These are phyloP conservation scores for Cotesia vestalis DNA, from an alignment of 1,140 invertebrate species.

Conservation along the genomic window DNA sequence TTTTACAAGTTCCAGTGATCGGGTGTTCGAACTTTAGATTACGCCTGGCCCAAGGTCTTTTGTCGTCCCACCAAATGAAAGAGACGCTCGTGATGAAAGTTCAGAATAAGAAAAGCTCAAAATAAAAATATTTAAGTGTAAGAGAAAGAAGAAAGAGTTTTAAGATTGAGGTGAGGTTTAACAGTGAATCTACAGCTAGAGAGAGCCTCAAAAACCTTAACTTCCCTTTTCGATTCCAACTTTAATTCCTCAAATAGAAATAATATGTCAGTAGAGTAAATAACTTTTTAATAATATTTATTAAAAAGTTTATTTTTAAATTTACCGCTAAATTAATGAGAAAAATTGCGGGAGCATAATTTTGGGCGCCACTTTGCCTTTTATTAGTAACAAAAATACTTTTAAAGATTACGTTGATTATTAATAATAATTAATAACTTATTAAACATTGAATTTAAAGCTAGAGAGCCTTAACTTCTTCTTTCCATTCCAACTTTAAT, in stretches of 20 bases:
- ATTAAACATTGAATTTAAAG: not conserved
- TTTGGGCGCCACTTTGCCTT: too few species aligned
- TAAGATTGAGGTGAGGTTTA: constrained; percentile 16
- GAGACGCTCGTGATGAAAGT: constrained; percentile 42
- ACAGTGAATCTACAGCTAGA: not conserved
- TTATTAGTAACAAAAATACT: too few species aligned
- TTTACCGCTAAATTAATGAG: too few species aligned
- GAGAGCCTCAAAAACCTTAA: not conserved
- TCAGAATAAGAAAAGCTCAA: constrained; percentile 33
- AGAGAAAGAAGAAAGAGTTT: constrained; percentile 39
- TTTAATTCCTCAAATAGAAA: too few species aligned
- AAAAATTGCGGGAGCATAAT: too few species aligned
- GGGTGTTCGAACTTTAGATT: constrained; percentile 44
- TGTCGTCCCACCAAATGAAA: constrained; percentile 38
- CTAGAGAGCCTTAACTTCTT: too few species aligned
- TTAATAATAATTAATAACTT: too few species aligned
- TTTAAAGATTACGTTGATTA: too few species aligned
- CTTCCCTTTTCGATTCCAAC: too few species aligned
- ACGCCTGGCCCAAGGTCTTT: constrained; percentile 37
- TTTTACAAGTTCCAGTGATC: constrained; percentile 38
- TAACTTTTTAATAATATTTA: constrained; percentile 4
- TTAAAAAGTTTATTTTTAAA: too few species aligned
- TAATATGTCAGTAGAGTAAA: not conserved
- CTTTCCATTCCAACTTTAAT: too few species aligned
- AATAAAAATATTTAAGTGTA: constrained; percentile 20